phyloP scores from a whole-genome alignment of 1,140 invertebrate species.

The Drosophila kurseongensis region DNA sequence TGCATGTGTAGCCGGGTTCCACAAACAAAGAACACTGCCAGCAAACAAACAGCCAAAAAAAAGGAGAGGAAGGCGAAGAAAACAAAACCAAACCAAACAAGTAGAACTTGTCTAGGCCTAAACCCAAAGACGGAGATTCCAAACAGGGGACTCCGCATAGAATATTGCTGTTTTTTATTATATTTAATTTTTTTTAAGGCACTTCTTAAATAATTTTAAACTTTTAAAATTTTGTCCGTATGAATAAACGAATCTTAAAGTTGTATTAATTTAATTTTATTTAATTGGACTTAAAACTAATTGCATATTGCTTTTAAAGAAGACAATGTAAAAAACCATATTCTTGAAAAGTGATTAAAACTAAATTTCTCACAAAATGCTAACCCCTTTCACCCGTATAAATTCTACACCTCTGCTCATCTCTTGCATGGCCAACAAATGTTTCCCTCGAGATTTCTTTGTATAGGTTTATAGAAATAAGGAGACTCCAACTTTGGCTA shows the following conservation, averaged over 20 bases:
- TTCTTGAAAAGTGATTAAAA: too few species aligned
- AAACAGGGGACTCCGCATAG: conserved; percentile 1
- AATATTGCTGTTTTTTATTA: too few species aligned
- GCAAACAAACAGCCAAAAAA: conserved; percentile 40
- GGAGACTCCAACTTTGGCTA: conserved; percentile 41
- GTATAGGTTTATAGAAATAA: conserved; percentile 20
- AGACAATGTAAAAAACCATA: too few species aligned
- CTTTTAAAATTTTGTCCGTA: too few species aligned
- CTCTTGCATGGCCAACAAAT: conserved; percentile 35
- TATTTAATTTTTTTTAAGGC: too few species aligned
- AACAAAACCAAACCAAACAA: conserved; percentile 62
- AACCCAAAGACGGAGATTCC: conserved; percentile 28
- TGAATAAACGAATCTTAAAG: too few species aligned
- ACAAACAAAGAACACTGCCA: conserved; percentile 53
- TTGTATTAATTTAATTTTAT: too few species aligned
- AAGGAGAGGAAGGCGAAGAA: conserved; percentile 24
- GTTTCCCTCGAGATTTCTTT: conserved; percentile 36
- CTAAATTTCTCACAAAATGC: neutral
- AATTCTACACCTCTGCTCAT: conserved; percentile 19
- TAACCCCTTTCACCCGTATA: neutral
- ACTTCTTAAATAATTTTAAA: too few species aligned
- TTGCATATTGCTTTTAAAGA: too few species aligned
- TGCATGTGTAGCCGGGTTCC: conserved; percentile 64
- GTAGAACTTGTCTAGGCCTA: conserved; percentile 78
- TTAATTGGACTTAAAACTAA: too few species aligned